Conservation (phyloP, 2,888 invertebrate species). For the Drymonia ruficornis region DNA sequence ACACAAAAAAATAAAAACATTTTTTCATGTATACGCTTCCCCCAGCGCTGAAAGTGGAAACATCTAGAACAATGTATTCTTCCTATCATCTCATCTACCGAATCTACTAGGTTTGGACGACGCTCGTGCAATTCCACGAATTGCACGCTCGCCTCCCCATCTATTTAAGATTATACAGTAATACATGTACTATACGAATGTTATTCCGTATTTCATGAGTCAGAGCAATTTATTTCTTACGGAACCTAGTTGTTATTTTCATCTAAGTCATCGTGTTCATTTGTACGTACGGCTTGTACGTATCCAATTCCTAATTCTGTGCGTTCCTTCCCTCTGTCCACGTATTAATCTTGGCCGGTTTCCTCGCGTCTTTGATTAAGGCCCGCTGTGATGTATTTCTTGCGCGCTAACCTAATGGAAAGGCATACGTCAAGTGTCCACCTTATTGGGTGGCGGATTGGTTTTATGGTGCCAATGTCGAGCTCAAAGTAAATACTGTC, state of each 20-base stretch:
- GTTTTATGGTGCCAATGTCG: conserved; percentile 73
- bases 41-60: too few species aligned
- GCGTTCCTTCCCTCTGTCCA: conserved; percentile 62
- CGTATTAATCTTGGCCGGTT: conserved; percentile 77
- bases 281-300: conserved; percentile 52
- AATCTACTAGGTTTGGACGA: too few species aligned
- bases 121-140: too few species aligned
- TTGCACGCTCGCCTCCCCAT: too few species aligned
- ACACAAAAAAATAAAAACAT: too few species aligned
- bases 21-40: too few species aligned
- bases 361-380: conserved; percentile 81
- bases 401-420: conserved; percentile 80
- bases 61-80: too few species aligned
- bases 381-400: conserved; percentile 80
- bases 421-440: conserved; percentile 82
- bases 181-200: background rate
- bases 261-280: conserved; percentile 49
- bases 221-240: conserved; percentile 22
- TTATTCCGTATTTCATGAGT: conserved; percentile 15
- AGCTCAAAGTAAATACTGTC: conserved; percentile 64
- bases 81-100: too few species aligned
- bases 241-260: conserved; percentile 33
- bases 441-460: conserved; percentile 80
- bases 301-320: conserved; percentile 57
- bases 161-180: conserved; percentile 8